Evolutionary conservation across 2,113 vertebrate genomes (phyloP).

Genomic region (Lagopus leucura): DNA sequence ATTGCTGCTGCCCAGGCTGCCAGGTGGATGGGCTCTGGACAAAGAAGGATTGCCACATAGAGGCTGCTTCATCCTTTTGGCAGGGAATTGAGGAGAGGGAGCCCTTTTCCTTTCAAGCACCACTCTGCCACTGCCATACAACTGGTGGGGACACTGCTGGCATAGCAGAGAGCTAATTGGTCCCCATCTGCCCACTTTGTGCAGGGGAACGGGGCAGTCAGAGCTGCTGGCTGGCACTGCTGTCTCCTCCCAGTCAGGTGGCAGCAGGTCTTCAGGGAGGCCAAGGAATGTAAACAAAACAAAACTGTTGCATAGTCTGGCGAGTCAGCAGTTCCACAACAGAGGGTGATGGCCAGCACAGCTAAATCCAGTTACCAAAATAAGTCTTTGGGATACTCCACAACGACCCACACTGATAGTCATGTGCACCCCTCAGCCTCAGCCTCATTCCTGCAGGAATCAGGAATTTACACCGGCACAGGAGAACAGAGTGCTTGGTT

Average conservation of each 20-base stretch:
- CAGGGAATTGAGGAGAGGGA: background rate
- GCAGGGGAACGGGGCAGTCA: fast-evolving
- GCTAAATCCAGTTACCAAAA: background rate
- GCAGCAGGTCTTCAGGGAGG: background rate
- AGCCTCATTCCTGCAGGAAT: background rate
- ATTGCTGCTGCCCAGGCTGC: background rate
- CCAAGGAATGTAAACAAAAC: background rate
- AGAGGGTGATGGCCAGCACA: too few species aligned
- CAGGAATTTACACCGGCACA: background rate
- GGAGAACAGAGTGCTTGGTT: background rate
- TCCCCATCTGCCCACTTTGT: background rate
- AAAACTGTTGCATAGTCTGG: fast-evolving
- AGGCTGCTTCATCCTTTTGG: background rate
- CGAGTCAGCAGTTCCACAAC: background rate
- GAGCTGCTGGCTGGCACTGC: background rate
- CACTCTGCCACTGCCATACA: fast-evolving
- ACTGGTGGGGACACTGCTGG: fast-evolving
- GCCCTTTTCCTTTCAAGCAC: background rate
- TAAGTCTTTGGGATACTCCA: background rate
- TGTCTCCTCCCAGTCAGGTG: background rate
- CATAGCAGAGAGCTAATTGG: too few species aligned
- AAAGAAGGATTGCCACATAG: background rate
- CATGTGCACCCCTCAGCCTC: background rate
- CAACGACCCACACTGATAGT: background rate
- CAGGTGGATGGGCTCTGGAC: fast-evolving